Evolutionary conservation across 2,888 invertebrate genomes (phyloP).

Genomic region (Hypomecis punctinalis): DNA sequence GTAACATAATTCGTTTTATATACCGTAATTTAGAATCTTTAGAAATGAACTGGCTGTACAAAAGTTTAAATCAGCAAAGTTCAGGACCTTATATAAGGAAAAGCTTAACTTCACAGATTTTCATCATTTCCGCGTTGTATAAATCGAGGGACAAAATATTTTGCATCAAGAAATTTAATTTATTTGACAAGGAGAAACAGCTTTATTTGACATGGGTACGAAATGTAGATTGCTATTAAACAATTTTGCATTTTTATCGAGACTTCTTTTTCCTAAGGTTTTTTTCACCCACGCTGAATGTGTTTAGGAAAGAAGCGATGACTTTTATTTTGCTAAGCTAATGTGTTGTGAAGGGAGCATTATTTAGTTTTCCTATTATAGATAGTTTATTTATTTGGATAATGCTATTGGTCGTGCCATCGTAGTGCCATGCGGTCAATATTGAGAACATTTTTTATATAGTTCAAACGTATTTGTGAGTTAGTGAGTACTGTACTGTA

Average conservation of each 20-base stretch:
- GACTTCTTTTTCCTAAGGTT: constrained; percentile 13
- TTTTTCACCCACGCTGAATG: background rate
- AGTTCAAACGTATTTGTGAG: no score
- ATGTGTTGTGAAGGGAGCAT: background rate
- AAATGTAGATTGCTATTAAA: constrained; percentile 38
- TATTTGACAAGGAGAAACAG: constrained; percentile 39
- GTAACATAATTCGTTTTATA: no score
- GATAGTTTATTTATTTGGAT: no score
- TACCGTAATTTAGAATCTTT: background rate
- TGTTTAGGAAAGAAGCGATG: background rate
- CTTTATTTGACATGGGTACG: constrained; percentile 37
- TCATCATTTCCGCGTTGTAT: constrained; percentile 13
- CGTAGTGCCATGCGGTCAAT: no score
- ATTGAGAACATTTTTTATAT: no score
- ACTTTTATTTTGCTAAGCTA: background rate
- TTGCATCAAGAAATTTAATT: constrained; percentile 35
- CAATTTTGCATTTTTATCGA: constrained; percentile 31
- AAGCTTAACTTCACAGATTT: constrained; percentile 2
- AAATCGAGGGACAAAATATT: constrained; percentile 21
- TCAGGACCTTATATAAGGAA: constrained; percentile 1
- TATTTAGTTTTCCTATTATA: no score
- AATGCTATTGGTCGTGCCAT: no score
- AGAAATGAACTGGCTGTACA: background rate
- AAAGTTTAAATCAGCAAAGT: constrained; percentile 4
- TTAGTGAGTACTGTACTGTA: no score